Base-by-base conservation (phyloP, 2,888 invertebrate genomes). In the Diarsia brunnea region DNA sequence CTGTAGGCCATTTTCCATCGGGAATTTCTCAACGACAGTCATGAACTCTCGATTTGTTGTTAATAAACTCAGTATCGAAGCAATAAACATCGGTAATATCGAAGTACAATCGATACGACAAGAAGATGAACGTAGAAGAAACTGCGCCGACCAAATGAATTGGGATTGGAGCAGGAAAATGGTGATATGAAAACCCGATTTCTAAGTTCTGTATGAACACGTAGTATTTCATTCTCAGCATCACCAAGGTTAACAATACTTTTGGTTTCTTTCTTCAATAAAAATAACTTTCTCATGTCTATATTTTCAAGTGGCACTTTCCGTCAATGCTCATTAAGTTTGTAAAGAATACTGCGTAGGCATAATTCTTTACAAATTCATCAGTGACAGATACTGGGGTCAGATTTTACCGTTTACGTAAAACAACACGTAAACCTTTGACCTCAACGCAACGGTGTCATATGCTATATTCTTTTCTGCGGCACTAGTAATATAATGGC, bases 361-460 rank as follows among this genome's bases (percentile, higher is more conserved):
- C n/a, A 63, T 43, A 63, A 43, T 63, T 63, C 63, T 63, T 43
- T 43, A 43, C 43, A 43, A 43, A 63, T 43, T 43, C 16, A 63
- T 43, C 43, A n/a, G 27, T 71, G 70, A 67, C 58, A 60, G 43
- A 43, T 21, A 31, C 60, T 38, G 27, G 43, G 83, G 82, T 82
- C 79, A 83, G n/a, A 69, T 53, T 78, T 78, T 47, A 70, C 10
- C 38, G 45, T 74, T 78, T 51, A 38, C 24, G 60, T 69, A 55
- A 65, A 64, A 68, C 8, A 60, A 49, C 24, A 53, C 43, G 16
- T 66, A 8, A 19, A 63, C 61, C 45, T 70, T 31, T 75, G 27
- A 70, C 51, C 60, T 58, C 10, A 51, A 19, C 27, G 58, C 7
- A 70, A 47, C 53, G 45, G 60, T 70, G 83, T 70, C 64, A 75